Percentiles rank a stretch among this genome's conserved stretches.
phyloP scores from a whole-genome alignment of 2,888 invertebrate species.

The Yponomeuta sedellus region DNA sequence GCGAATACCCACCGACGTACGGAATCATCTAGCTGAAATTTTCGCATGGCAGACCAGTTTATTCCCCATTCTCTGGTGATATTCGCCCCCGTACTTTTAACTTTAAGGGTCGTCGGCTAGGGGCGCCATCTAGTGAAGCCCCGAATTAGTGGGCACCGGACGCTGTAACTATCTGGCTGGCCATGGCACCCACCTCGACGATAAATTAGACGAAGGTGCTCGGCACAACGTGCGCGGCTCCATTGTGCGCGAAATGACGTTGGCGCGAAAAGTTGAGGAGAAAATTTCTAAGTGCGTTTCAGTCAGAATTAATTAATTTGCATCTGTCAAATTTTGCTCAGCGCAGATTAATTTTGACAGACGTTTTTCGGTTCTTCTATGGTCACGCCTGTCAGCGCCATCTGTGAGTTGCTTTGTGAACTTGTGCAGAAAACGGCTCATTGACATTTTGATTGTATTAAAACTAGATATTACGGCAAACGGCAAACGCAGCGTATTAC shows the following conservation, averaged over 20 bases:
- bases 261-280: too few relatives aligned
- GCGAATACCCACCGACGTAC: background rate
- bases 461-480: too few relatives aligned
- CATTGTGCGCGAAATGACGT: constrained; percentile 30
- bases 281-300: too few relatives aligned
- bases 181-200: constrained; percentile 57
- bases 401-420: too few relatives aligned
- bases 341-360: too few relatives aligned
- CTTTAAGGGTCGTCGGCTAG: background rate
- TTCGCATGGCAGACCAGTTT: background rate
- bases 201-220: constrained; percentile 68
- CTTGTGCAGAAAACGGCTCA: too few relatives aligned
- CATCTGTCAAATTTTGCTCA: too few relatives aligned
- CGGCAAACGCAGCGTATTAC: too few relatives aligned
- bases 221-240: constrained; percentile 44
- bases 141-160: constrained; percentile 53
- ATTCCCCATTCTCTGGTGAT: background rate
- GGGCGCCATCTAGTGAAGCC: background rate
- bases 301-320: too few relatives aligned
- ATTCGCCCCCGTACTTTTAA: background rate
- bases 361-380: too few relatives aligned
- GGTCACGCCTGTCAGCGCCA: too few relatives aligned
- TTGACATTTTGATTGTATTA: too few relatives aligned
- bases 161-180: constrained; percentile 58
- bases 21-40: background rate